Base-by-base conservation (phyloP, 2,888 invertebrate genomes). In the Apomyelois bistriatella region DNA sequence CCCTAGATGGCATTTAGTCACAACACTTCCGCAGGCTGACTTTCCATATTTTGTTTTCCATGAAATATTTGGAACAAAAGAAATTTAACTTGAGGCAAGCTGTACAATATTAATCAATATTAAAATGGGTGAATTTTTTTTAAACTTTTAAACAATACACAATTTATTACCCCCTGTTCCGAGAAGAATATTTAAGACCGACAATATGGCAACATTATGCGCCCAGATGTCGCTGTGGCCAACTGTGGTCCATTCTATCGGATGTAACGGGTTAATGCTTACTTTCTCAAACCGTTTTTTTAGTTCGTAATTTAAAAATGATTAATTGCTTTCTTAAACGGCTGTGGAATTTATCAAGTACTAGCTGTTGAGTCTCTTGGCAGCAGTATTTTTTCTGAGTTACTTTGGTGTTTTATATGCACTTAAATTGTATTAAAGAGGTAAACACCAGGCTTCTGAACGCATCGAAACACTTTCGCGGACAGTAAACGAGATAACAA, bases 231-330 rank as follows among this genome's bases (percentile, higher is more conserved):
- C 9, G 12, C 6, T 9, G 12, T 41, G 41, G 41, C 41, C n/a
- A 5, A 13, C 30, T 16, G 46, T 35, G 46, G 46, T 46, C 46
- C 32, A 46, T 10, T 15, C 32, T 10, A 10, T 32, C 46, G 46
- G 46, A 32, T 46, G 46, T 32, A 46, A 46, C 32, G 46, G 46
- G 32, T 32, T 30, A 7, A 8, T 8, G 30, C 22, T 12, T 46
- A 46, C 46, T 46, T 46, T 46, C 46, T 46, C n/a, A 46, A 46
- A 46, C 16, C 32, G 13, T 32, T 46, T 32, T 32, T 32, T 32
- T 15, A 16, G 43, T 30, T 32, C 43, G 46, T 28, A n/a, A 46
- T 32, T 46, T 32, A 32, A n/a, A 9, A 4, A 46, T 46, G 32
- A 46, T 46, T 46, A 32, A 32, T 32, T 32, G 10, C 46, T 46